Percentiles rank a stretch among this genome's conserved stretches.
phyloP scores from a whole-genome alignment of 2,888 invertebrate genomes.

The Drosophila rubida region DNA sequence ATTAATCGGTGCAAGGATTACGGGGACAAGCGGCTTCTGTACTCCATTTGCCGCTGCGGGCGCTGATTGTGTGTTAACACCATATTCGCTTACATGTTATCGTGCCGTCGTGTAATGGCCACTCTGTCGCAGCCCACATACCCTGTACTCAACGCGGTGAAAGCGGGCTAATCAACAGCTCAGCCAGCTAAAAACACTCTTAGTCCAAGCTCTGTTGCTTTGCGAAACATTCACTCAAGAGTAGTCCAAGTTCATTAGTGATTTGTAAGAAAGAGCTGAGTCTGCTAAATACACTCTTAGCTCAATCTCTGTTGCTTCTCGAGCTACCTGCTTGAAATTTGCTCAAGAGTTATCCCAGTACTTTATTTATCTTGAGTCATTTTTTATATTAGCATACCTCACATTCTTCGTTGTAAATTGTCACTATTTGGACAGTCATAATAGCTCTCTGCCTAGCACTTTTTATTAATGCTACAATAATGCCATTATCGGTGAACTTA shows the following conservation, averaged over 20 bases:
- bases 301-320: background rate
- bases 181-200: background rate
- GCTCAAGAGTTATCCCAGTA: too few species aligned
- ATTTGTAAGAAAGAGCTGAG: background rate
- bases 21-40: slow-evolving; percentile 69
- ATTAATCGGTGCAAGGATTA: slow-evolving; percentile 71
- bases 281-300: background rate
- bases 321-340: too few species aligned
- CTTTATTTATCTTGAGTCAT: accelerated
- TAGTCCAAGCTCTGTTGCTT: background rate
- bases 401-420: background rate
- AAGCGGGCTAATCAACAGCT: background rate
- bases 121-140: slow-evolving; percentile 63
- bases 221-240: background rate
- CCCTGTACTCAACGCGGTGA: background rate
- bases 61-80: slow-evolving; percentile 77
- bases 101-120: slow-evolving; percentile 72
- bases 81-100: slow-evolving; percentile 80
- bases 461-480: too few species aligned
- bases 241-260: too few species aligned
- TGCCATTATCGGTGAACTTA: too few species aligned
- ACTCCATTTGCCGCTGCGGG: slow-evolving; percentile 45
- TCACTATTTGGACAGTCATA: background rate
- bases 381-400: background rate
- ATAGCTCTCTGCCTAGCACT: too few species aligned